Percentiles rank a stretch among this genome's conserved stretches.
These are phyloP conservation scores for Rhinopomastus cyanomelas DNA, from an alignment of 2,113 vertebrate genomes.

Conservation along the genomic window DNA sequence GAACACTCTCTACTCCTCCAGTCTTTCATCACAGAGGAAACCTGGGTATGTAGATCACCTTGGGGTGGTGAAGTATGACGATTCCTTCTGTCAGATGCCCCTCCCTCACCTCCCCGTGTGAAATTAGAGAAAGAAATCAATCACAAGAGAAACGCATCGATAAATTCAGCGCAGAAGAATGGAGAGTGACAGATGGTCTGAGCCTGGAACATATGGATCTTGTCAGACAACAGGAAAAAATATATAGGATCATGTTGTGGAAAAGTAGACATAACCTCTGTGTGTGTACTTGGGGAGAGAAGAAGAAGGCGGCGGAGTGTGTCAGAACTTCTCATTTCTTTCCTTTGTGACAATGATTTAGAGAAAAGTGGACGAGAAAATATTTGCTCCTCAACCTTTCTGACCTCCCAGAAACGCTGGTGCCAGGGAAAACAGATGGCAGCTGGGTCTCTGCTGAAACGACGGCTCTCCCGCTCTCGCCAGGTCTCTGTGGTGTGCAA, in stretches of 20 bases:
- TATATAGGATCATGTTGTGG: neutral
- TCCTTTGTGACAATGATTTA: slow-evolving; percentile 26
- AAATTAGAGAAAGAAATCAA: slow-evolving; percentile 21
- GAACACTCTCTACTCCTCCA: neutral
- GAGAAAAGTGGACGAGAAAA: slow-evolving; percentile 33
- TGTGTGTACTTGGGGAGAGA: neutral
- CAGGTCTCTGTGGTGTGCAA: slow-evolving; percentile 10
- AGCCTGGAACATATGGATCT: slow-evolving; percentile 50
- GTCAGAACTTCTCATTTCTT: slow-evolving; percentile 21
- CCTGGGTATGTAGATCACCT: neutral
- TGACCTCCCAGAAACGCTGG: neutral
- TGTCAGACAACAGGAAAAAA: slow-evolving; percentile 52
- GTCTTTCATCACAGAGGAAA: neutral
- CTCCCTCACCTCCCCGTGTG: neutral
- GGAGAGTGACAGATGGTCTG: slow-evolving; percentile 43
- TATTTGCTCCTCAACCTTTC: slow-evolving; percentile 33
- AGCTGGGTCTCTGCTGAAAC: slow-evolving; percentile 10
- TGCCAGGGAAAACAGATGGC: slow-evolving; percentile 53
- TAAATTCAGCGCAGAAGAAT: neutral
- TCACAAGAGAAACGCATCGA: slow-evolving; percentile 21
- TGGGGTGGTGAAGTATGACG: slow-evolving; percentile 9
- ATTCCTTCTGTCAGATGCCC: slow-evolving; percentile 20
- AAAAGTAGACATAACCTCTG: slow-evolving; percentile 32
- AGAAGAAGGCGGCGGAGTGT: neutral
- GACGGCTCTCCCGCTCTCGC: neutral